Evolutionary conservation across 2,797 vertebrate species (phyloP), one percentile per base, ranked within the genome.

Genomic region (Girardinus metallicus): DNA sequence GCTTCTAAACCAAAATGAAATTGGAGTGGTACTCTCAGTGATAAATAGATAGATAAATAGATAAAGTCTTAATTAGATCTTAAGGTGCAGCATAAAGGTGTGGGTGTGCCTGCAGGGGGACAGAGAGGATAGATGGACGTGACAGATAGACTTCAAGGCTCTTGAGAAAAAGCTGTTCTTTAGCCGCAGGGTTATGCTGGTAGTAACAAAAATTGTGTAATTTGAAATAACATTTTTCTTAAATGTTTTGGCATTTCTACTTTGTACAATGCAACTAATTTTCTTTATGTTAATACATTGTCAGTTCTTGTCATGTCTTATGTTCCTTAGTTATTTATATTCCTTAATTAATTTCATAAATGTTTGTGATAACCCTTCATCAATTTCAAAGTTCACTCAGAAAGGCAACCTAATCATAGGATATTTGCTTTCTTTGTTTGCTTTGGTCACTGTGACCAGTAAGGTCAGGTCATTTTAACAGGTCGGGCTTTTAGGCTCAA

Each of bases 381-480:
- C 1, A 29, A 51, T 86, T 81, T 91, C 88, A 92, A 89, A 92
- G 90, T 85, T 89, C 70, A 85, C 9, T 74, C n/a, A 75, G 31
- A n/a, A 76, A 86, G 82, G 34, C 86, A 81, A 53, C 51, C 18
- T 88, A 88, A 90, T 83, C 74, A 23, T 34, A 39, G 39, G 29
- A n/a, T 90, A 86, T 93, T 93, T 93, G 79, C 77, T 90, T 68
- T 49, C 47, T 84, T 87, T 94, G 75, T 93, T 90, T 91, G 74
- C 47, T 68, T 66, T 83, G 80, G 89, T 92, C 89, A 85, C 29
- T 34, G 8, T 90, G 89, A 94, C 93, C 80, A 74, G 0, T 29
- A 64, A 43, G 83, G 62, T 76, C 75, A 79, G 87, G 82, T 83
- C 85, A 89, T 90, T 77, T 87, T 39, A 83, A 51, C 71, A 80